phyloP scores from a whole-genome alignment of 2,797 vertebrate genomes.

The Selene dorsalis region DNA sequence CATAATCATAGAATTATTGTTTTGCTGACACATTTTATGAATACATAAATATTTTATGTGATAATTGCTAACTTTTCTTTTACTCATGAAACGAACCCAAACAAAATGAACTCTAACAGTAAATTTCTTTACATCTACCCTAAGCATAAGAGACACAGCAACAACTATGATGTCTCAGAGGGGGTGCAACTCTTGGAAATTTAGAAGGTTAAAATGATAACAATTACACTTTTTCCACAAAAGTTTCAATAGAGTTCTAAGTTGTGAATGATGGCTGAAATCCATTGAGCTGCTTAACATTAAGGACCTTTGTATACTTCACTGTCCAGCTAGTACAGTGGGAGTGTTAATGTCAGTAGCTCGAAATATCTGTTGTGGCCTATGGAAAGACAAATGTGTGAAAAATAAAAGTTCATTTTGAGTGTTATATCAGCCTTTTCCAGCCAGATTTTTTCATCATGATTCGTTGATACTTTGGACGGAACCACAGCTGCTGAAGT shows the following conservation, averaged over 20 bases:
- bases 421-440: neutral
- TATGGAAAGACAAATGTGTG: neutral
- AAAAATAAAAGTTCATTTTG: neutral
- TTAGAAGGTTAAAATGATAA: too few species aligned
- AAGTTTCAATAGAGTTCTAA: too few species aligned
- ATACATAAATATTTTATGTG: neutral
- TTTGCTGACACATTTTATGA: neutral
- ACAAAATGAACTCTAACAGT: neutral
- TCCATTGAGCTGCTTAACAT: neutral
- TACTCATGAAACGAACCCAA: constrained; percentile 1
- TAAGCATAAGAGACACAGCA: neutral
- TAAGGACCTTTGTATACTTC: neutral
- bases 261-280: too few species aligned
- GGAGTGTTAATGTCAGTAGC: neutral
- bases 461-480: constrained; percentile 52
- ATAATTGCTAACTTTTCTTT: constrained; percentile 7
- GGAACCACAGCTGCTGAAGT: constrained; percentile 63
- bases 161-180: neutral
- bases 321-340: neutral
- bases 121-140: neutral
- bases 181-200: neutral
- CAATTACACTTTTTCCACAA: too few species aligned
- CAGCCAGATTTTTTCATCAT: neutral
- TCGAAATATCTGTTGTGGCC: neutral
- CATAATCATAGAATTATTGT: neutral